Conservation (phyloP, 2,888 invertebrate genomes). For the Cephus sareptanus region DNA sequence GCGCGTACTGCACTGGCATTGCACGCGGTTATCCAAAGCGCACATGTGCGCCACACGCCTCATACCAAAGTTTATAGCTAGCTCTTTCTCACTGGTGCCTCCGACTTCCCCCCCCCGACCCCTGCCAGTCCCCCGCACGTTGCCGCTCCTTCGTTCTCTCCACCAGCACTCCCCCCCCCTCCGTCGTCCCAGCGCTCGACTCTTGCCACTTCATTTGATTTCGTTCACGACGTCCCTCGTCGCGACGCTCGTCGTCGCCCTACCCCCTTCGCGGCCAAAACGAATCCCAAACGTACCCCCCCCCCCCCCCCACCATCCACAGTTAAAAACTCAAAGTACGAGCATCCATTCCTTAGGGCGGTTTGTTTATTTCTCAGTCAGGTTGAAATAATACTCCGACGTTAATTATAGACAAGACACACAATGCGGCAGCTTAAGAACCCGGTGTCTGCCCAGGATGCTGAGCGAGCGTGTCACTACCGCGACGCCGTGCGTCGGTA, state of each 20-base stretch:
- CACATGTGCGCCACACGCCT: conserved; percentile 60
- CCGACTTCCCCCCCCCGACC: conserved; percentile 13
- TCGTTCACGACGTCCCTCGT: no score
- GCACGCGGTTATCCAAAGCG: conserved; percentile 35
- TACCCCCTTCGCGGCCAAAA: no score
- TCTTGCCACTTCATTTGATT: conserved; percentile 8
- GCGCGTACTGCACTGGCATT: background rate
- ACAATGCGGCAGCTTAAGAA: background rate
- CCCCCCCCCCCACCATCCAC: background rate
- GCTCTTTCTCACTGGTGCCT: conserved; percentile 29
- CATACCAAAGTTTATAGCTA: conserved; percentile 55
- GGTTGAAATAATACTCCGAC: conserved; percentile 46
- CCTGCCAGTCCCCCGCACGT: conserved; percentile 3
- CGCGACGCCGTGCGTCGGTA: background rate
- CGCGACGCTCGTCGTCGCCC: no score
- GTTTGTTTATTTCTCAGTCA: conserved; percentile 49
- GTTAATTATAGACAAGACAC: conserved; percentile 45
- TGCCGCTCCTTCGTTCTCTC: conserved; percentile 13
- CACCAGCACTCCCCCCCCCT: conserved; percentile 1
- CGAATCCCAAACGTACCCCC: no score
- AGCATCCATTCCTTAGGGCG: conserved; percentile 5
- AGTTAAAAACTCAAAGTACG: conserved; percentile 7
- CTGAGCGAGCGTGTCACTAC: background rate
- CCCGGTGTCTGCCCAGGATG: background rate
- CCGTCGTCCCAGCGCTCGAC: conserved; percentile 18